Evolutionary conservation across 2,888 invertebrate species (phyloP), one percentile per base, ranked within the genome.

Genomic region (Listrodromus nycthemerus): DNA sequence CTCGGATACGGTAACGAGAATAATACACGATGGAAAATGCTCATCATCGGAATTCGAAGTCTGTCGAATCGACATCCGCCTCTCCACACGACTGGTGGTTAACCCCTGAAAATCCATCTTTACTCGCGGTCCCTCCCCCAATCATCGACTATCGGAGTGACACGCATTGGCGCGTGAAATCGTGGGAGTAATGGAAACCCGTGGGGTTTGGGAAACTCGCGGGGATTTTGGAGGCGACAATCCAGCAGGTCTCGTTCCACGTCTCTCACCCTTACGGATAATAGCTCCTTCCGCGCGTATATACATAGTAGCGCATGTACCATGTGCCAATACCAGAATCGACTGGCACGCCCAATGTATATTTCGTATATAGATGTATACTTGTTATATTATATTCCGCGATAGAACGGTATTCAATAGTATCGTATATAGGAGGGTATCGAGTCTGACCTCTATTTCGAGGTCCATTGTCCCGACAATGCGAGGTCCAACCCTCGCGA

Each of bases 401-500:
- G 16, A 13, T 27, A 67, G 41, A 48, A 77, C 63, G 69, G 55
- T 74, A 41, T 70, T 58, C 69, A 58, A 69, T 69, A 52, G 67
- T 73, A 74, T 69, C 41, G 67, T 67, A 58, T 58, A 55, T 52
- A 66, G 61, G 45, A 19, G 63, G 61, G 61, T 79, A 83, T 79
- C 66, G 55, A 73, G 77, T 79, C 67, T 83, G 82, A 84, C 82
- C 84, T 87, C 86, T 82, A 86, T 90, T 89, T 87, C 73, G 86
- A 86, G 86, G 78, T 80, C 89, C 77, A 90, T 91, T 91, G 89
- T 90, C 71, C 69, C 78, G 79, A 86, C 84, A 86, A 86, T 84
- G 71, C 82, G 61, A 58, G 71, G 83, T 79, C 84, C 83, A 27
- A 71, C 80, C 71, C 77, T 76, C 71, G 78, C 85, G 85, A 87